A percentile compares a stretch with the other conserved stretches of the same genome.
These are phyloP conservation scores for Halcyon malimbica DNA, from an alignment of 2,113 vertebrate species.

Conservation along the genomic window DNA sequence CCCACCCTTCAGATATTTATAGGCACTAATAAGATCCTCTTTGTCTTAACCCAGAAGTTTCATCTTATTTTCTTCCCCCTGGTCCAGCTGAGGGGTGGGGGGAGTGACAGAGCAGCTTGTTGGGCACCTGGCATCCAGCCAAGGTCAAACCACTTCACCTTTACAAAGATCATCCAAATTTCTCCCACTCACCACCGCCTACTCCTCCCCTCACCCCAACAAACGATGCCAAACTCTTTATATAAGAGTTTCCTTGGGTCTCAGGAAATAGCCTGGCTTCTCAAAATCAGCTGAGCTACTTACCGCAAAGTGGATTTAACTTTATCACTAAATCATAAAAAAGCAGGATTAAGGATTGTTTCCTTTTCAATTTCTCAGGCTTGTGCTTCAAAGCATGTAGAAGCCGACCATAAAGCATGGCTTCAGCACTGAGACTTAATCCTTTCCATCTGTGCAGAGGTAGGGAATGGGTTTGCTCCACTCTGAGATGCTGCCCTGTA, in stretches of 20 bases:
- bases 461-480: not conserved
- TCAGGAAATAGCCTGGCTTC: constrained; percentile 23
- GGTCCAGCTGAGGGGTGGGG: no score
- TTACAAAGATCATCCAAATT: not conserved
- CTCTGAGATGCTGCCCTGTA: not conserved
- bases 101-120: no score
- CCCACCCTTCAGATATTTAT: no score
- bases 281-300: constrained; percentile 53
- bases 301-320: constrained; percentile 62
- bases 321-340: constrained; percentile 56
- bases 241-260: constrained; percentile 15
- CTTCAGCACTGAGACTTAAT: not conserved
- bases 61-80: no score
- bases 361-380: constrained; percentile 52
- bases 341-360: constrained; percentile 62
- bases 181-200: not conserved
- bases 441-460: not conserved
- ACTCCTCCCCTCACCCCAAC: not conserved
- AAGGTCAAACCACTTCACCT: not conserved
- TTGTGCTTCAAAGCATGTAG: constrained; percentile 40
- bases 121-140: no score
- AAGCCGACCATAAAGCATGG: not conserved
- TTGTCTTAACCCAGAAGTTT: no score
- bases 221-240: not conserved
- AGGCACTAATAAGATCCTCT: no score